Evolutionary conservation across 2,797 vertebrate species (phyloP).

Genomic region (Xenentodon cancila): DNA sequence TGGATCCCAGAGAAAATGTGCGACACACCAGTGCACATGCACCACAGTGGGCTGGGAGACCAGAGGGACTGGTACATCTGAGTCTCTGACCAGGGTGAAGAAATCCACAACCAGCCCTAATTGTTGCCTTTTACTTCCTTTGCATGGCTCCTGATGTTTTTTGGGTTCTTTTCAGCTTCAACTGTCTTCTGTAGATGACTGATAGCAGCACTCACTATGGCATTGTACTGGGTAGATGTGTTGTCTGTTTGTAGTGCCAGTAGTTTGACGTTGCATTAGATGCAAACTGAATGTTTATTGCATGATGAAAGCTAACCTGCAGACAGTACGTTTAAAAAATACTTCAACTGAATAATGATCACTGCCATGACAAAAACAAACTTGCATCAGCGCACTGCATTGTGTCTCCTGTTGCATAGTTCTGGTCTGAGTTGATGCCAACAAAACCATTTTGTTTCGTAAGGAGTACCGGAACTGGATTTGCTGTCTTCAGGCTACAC

Average conservation of each 20-base stretch:
- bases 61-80: conserved; percentile 75
- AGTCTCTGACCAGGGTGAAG: conserved; percentile 79
- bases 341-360: conserved; percentile 52
- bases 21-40: conserved; percentile 75
- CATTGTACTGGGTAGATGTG: conserved; percentile 69
- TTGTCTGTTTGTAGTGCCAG: conserved; percentile 68
- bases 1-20: conserved; percentile 77
- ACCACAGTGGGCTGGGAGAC: conserved; percentile 78
- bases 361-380: conserved; percentile 61
- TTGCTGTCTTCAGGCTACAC: conserved; percentile 86
- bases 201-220: conserved; percentile 59
- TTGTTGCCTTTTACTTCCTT: conserved; percentile 79
- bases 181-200: conserved; percentile 69
- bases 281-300: conserved; percentile 83
- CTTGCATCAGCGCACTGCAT: conserved; percentile 49
- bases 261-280: conserved; percentile 76
- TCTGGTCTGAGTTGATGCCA: conserved; percentile 43
- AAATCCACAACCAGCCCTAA: conserved; percentile 78
- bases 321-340: conserved; percentile 79
- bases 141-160: conserved; percentile 86
- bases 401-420: conserved; percentile 48
- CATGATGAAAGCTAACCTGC: conserved; percentile 85
- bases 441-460: conserved; percentile 57
- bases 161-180: conserved; percentile 77
- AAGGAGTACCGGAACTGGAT: conserved; percentile 60